Percentiles rank a stretch among this genome's conserved stretches.
Evolutionary conservation across 2,888 invertebrate species (phyloP).

Genomic region (Choreutis nemorana): DNA sequence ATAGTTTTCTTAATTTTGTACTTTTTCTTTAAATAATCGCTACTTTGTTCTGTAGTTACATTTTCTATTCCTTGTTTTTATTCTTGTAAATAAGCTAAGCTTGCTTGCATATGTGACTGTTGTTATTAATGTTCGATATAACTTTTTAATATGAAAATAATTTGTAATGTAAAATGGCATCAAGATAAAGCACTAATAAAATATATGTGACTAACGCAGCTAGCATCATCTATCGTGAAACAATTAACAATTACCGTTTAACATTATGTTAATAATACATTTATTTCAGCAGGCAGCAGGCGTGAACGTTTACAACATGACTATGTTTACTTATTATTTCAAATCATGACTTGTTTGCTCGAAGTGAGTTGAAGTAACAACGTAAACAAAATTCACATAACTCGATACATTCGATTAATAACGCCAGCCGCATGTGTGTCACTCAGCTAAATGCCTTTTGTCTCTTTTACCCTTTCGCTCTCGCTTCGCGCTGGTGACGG

Average conservation of each 20-base stretch:
- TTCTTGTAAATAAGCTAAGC: slow-evolving; percentile 59
- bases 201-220: slow-evolving; percentile 57
- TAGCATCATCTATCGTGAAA: slow-evolving; percentile 44
- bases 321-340: neutral
- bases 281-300: slow-evolving; percentile 5
- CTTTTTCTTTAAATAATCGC: slow-evolving; percentile 16
- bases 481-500: slow-evolving; percentile 61
- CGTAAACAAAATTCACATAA: too few species aligned
- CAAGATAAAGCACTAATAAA: slow-evolving; percentile 49
- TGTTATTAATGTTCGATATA: slow-evolving; percentile 48
- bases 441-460: slow-evolving; percentile 40
- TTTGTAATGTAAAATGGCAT: slow-evolving; percentile 43
- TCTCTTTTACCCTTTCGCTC: slow-evolving; percentile 62
- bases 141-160: slow-evolving; percentile 30
- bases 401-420: too few species aligned
- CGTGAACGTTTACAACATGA: slow-evolving; percentile 7
- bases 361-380: slow-evolving; percentile 10
- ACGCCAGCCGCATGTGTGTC: slow-evolving; percentile 54
- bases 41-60: slow-evolving; percentile 18
- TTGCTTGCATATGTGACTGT: slow-evolving; percentile 63
- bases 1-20: slow-evolving; percentile 15
- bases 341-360: slow-evolving; percentile 1
- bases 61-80: slow-evolving; percentile 20
- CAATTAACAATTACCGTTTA: slow-evolving; percentile 21
- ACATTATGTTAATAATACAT: slow-evolving; percentile 22